phyloP scores from a whole-genome alignment of 1,140 invertebrate species.

The Nautilus pompilius region DNA sequence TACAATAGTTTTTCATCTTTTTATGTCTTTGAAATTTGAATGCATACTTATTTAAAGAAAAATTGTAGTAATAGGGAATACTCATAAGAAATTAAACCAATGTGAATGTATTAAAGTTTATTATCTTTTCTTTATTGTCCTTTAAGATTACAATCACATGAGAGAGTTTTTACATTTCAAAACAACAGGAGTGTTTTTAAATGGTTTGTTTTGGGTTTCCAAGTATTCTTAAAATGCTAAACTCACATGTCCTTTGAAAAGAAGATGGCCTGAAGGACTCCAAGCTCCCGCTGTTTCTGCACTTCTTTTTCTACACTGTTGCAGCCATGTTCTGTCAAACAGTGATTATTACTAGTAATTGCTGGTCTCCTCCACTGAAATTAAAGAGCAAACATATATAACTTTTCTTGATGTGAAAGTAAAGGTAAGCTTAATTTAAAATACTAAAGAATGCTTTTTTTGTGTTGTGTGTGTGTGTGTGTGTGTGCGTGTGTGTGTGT shows the following conservation, averaged over 20 bases:
- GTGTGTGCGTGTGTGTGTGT: no score
- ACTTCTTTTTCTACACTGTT: conserved; percentile 83
- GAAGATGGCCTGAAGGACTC: conserved; percentile 79
- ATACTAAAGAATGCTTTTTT: no score
- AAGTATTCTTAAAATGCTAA: no score
- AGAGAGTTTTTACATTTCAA: not conserved
- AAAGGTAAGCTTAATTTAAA: no score
- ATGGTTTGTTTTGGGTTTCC: not conserved
- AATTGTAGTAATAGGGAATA: no score
- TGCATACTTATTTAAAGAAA: no score
- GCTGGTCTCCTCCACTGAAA: conserved; percentile 70
- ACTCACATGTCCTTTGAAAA: conserved; percentile 69
- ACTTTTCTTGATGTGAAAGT: no score
- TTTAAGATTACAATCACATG: not conserved
- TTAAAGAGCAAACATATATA: conserved; percentile 26
- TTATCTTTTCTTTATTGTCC: not conserved
- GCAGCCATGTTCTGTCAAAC: conserved; percentile 66
- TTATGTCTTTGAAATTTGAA: no score
- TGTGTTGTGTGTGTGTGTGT: no score
- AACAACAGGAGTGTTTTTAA: not conserved
- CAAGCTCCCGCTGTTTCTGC: conserved; percentile 79
- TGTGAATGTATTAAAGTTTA: not conserved
- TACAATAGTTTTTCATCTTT: no score
- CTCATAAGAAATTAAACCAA: no score
- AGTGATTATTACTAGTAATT: conserved; percentile 67